Percentiles rank a stretch among this genome's conserved stretches.
Evolutionary conservation across 2,113 vertebrate species (phyloP).

Genomic region (Setophaga kirtlandii): DNA sequence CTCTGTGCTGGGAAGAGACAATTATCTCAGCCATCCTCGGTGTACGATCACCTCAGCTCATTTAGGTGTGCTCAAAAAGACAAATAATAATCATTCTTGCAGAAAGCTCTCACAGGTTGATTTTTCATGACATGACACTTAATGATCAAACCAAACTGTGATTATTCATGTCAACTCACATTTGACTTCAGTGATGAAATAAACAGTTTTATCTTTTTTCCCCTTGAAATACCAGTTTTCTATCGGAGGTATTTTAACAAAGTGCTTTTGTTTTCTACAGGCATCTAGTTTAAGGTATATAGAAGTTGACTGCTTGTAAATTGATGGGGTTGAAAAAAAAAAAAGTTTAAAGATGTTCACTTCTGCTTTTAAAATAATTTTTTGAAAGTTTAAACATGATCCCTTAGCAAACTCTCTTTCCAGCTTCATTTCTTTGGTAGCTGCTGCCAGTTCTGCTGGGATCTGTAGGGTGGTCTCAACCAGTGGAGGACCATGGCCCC

Average conservation of each 20-base stretch:
- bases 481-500: background rate
- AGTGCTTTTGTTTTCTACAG: background rate
- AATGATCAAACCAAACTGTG: constrained; percentile 43
- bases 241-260: background rate
- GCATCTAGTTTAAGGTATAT: background rate
- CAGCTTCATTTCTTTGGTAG: background rate
- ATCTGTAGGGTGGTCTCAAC: fast-evolving
- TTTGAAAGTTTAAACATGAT: background rate
- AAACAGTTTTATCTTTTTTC: constrained; percentile 22
- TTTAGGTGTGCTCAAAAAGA: constrained; percentile 48
- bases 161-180: constrained; percentile 53
- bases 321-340: background rate
- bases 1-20: constrained; percentile 14
- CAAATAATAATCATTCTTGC: constrained; percentile 55
- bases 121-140: constrained; percentile 45
- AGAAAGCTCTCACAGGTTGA: constrained; percentile 43
- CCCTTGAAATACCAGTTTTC: background rate
- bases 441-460: background rate
- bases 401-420: background rate
- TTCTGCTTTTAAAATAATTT: background rate
- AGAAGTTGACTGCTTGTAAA: background rate
- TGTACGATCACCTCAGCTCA: constrained; percentile 16
- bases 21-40: constrained; percentile 15
- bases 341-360: background rate
- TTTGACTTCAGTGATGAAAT: constrained; percentile 24